Evolutionary conservation across 2,888 invertebrate genomes (phyloP).

Genomic region (Entomobrya proxima): DNA sequence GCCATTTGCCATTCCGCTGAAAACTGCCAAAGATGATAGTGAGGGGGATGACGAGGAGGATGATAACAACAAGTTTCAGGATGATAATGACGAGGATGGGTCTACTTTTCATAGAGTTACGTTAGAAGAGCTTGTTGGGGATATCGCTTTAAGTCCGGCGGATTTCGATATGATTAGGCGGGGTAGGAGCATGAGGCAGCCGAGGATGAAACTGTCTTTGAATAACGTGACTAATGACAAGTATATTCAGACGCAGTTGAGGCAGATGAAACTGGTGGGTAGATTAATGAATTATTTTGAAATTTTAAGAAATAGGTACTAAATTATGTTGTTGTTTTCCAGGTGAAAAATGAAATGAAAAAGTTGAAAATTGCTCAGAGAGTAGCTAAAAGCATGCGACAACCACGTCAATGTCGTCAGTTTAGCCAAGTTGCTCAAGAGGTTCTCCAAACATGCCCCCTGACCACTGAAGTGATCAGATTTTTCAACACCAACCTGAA

Average conservation of each 20-base stretch:
- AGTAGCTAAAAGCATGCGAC: slow-evolving; percentile 49
- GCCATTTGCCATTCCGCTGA: slow-evolving; percentile 16
- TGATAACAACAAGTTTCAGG: slow-evolving; percentile 57
- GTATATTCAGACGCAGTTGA: slow-evolving; percentile 50
- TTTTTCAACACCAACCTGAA: slow-evolving; percentile 63
- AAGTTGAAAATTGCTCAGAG: slow-evolving; percentile 60
- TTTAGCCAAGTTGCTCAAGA: slow-evolving; percentile 45
- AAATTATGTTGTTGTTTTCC: not conserved
- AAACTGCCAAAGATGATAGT: slow-evolving; percentile 4
- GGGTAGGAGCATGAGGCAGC: slow-evolving; percentile 15
- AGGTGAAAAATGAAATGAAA: slow-evolving; percentile 47
- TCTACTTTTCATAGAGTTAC: slow-evolving; percentile 50
- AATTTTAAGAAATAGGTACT: too few species aligned
- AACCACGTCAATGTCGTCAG: slow-evolving; percentile 62
- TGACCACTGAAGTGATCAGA: slow-evolving; percentile 66
- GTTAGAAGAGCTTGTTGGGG: slow-evolving; percentile 65
- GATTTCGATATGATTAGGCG: slow-evolving; percentile 36
- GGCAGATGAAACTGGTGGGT: slow-evolving; percentile 57
- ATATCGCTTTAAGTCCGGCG: slow-evolving; percentile 41
- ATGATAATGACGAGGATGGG: slow-evolving; percentile 16
- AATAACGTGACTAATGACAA: slow-evolving; percentile 21
- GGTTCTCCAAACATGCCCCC: slow-evolving; percentile 52
- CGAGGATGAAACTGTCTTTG: slow-evolving; percentile 24
- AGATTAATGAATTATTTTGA: too few species aligned
- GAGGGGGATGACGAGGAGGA: slow-evolving; percentile 48